Evolutionary conservation across 2,113 vertebrate species (phyloP).

Genomic region (Pseudolaguvia tuberculata): DNA sequence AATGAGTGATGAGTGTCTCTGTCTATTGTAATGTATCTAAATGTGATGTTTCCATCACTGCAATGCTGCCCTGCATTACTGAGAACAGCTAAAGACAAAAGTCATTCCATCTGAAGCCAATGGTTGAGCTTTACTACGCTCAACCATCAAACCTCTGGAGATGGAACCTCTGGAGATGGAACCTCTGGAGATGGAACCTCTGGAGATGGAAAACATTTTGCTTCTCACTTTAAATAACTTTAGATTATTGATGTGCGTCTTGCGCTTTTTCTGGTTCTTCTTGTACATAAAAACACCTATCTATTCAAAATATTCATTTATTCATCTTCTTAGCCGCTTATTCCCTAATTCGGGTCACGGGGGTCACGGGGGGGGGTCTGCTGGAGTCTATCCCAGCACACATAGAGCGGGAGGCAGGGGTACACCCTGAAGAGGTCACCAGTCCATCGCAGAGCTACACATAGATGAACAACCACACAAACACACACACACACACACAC

Average conservation of each 20-base stretch:
- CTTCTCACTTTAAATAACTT: not conserved
- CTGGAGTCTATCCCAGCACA: too few species aligned
- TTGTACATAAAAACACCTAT: too few species aligned
- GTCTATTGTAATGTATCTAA: not conserved
- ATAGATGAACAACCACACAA: too few species aligned
- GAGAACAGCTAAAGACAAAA: not conserved
- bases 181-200: not conserved
- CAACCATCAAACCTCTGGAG: not conserved
- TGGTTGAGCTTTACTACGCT: slow-evolving; percentile 1
- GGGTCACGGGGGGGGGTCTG: too few species aligned
- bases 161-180: not conserved
- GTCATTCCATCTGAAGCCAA: not conserved
- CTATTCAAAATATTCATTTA: too few species aligned
- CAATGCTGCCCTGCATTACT: not conserved
- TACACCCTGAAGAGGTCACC: too few species aligned
- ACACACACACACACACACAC: too few species aligned
- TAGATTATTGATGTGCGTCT: not conserved
- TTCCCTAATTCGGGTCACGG: too few species aligned
- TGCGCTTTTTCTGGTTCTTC: too few species aligned
- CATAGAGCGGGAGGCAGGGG: too few species aligned
- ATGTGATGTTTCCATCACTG: not conserved
- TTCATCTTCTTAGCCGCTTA: too few species aligned
- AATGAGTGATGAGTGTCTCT: not conserved
- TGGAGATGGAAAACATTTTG: not conserved
- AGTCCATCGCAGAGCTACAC: too few species aligned